Evolutionary conservation across 1,140 invertebrate species (phyloP), one percentile per base, ranked within the genome.

Genomic region (Euborellia annulipes): DNA sequence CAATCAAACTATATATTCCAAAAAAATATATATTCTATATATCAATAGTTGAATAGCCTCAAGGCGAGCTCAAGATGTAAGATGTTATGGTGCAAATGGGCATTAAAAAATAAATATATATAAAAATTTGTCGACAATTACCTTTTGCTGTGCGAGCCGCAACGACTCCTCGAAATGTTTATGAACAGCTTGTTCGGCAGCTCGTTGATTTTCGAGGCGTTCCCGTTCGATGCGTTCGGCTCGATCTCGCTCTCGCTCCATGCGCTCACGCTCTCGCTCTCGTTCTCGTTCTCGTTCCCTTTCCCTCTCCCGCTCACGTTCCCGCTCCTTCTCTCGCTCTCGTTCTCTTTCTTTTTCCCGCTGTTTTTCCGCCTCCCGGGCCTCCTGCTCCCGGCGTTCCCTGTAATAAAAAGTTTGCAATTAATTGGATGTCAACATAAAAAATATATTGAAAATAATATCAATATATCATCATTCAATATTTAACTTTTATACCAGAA

Each of bases 81-180:
- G n/a, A n/a, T n/a, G n/a, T n/a, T n/a, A n/a, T n/a, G n/a, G n/a
- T n/a, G n/a, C n/a, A n/a, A n/a, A n/a, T n/a, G n/a, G n/a, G n/a
- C n/a, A n/a, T n/a, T n/a, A n/a, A n/a, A n/a, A n/a, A n/a, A n/a
- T n/a, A n/a, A n/a, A n/a, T n/a, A n/a, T n/a, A n/a, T n/a, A 6
- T 27, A 27, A 27, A 6, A 27, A 27, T 27, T 27, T 27, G 23
- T 11, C 4, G 23, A 27, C 19, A 66, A 59, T 61, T 58, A 88
- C 83, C 79, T 86, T 86, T 64, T 85, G 80, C 55, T 82, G 78
- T 18, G 80, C 81, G 40, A 84, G 66, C 60, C 81, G 74, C 21
- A 91, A 65, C 41, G 85, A 89, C 65, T 89, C 83, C 60, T 85
- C 82, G 62, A 92, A 93, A 67, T 93, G 88, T 58, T 88, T 82